Conservation (phyloP, 2,888 invertebrate genomes). For the Zhuqinia jingwanae region DNA sequence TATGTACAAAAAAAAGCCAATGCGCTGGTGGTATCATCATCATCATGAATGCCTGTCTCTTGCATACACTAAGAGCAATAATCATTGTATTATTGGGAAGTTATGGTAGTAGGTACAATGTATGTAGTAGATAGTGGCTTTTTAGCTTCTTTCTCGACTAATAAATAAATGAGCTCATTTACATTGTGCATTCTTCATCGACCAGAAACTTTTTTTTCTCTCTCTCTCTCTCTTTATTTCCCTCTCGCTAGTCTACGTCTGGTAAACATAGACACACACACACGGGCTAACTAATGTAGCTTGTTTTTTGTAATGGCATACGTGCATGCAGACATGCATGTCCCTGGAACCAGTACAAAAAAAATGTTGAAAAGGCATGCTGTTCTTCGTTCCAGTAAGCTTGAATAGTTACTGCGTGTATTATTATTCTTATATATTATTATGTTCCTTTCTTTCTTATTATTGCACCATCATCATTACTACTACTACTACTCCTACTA, state of each 20-base stretch:
- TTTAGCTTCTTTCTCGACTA: conserved; percentile 68
- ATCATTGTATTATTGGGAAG: conserved; percentile 29
- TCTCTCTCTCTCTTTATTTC: not conserved
- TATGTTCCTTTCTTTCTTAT: conserved; percentile 6
- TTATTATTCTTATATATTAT: no score
- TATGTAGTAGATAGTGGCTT: conserved; percentile 47
- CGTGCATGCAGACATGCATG: conserved; percentile 58
- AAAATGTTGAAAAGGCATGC: conserved; percentile 32
- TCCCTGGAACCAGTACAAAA: conserved; percentile 47
- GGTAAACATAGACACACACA: conserved; percentile 5
- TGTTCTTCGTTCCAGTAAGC: conserved; percentile 9
- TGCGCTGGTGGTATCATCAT: conserved; percentile 11
- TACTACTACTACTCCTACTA: not conserved
- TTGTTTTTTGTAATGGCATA: conserved; percentile 54
- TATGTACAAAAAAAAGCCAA: conserved; percentile 10
- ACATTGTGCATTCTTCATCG: conserved; percentile 71
- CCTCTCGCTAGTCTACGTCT: conserved; percentile 32
- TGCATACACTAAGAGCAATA: conserved; percentile 7
- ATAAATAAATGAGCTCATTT: conserved; percentile 75
- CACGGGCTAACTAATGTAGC: conserved; percentile 19
- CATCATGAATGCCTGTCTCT: not conserved
- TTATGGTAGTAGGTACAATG: no score
- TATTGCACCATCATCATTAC: conserved; percentile 15
- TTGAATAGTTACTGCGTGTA: conserved; percentile 39
- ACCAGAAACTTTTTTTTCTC: conserved; percentile 52